Evolutionary conservation across 2,888 invertebrate genomes (phyloP), one percentile per base, ranked within the genome.

Genomic region (Palloptera scutellata): DNA sequence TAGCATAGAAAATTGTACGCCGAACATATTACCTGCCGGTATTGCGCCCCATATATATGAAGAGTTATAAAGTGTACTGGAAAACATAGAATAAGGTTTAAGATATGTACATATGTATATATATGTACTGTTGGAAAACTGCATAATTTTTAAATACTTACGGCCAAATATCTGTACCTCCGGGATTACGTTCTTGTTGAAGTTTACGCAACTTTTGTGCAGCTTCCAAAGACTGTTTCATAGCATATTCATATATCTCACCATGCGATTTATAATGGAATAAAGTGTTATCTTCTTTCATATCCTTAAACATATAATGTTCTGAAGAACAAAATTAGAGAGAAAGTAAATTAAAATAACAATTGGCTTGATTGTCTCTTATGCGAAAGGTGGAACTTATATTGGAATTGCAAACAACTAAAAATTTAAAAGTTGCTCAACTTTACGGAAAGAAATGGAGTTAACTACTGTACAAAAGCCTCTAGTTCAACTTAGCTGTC

Each of bases 1-100:
- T 80, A 97, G 95, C 97, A 97, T 96, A 1, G 92, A 90, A 81
- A 91, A 93, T 83, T 97, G 96, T 0, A 97, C 87, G 0, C 90
- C 88, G 48, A 89, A 81, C 0, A 89, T 83, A 68, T 80, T 83
- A 4, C 82, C 83, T 1, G 75, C 79, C 0, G 78, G 71, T 54
- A 66, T 54, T n/a, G 69, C 19, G 54, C 73, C 69, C 72, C 70
- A 72, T 51, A 65, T 43, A 58, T 42, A 58, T 10, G 66, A 55
- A 15, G 61, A 20, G 12, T 19, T 5, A 55, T 54, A 70, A 45
- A 68, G 68, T 3, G 40, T 59, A 12, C 73, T 73, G 48, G 3
- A 43, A 66, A 61, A 1, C 53, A 41, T 3, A n/a, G 19, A 19
- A 41, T 12, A 60, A 40, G 19, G 15, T n/a, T 40, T 52, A 48